Evolutionary conservation across 2,113 vertebrate species (phyloP).

Genomic region (Gnathonemus longibarbis): DNA sequence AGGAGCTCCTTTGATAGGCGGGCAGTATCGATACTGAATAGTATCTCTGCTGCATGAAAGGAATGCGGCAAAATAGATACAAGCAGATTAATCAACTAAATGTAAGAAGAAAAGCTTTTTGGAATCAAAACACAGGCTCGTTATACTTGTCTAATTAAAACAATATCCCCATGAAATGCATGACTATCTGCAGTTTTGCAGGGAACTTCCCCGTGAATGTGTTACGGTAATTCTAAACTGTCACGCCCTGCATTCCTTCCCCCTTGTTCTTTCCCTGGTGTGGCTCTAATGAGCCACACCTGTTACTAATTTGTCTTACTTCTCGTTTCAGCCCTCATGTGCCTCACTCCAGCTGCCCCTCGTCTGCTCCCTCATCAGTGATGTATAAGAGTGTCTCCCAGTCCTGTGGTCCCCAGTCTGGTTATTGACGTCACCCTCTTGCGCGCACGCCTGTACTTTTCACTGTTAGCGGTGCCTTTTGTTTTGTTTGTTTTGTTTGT

Average conservation of each 20-base stretch:
- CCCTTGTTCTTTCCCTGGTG: too few relatives aligned
- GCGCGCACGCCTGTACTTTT: too few relatives aligned
- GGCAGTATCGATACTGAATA: not conserved
- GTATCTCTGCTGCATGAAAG: not conserved
- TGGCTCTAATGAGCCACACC: too few relatives aligned
- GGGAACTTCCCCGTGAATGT: not conserved
- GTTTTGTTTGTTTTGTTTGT: too few relatives aligned
- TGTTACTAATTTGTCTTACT: too few relatives aligned
- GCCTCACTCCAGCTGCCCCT: too few relatives aligned
- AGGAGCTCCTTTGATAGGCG: not conserved
- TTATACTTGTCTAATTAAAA: not conserved
- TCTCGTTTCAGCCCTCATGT: too few relatives aligned
- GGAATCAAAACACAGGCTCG: not conserved
- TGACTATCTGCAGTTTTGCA: not conserved
- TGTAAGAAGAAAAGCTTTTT: not conserved
- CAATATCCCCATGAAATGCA: not conserved
- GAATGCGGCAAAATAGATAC: not conserved
- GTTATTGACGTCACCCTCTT: too few relatives aligned
- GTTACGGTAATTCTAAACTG: not conserved
- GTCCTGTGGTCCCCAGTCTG: too few relatives aligned
- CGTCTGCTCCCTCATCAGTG: too few relatives aligned
- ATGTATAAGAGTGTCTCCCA: too few relatives aligned
- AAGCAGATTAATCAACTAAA: not conserved
- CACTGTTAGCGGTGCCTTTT: too few relatives aligned
- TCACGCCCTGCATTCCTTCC: not conserved